Evolutionary conservation across 1,140 invertebrate genomes (phyloP), one percentile per base, ranked within the genome.

Genomic region (Eupeodes corollae): DNA sequence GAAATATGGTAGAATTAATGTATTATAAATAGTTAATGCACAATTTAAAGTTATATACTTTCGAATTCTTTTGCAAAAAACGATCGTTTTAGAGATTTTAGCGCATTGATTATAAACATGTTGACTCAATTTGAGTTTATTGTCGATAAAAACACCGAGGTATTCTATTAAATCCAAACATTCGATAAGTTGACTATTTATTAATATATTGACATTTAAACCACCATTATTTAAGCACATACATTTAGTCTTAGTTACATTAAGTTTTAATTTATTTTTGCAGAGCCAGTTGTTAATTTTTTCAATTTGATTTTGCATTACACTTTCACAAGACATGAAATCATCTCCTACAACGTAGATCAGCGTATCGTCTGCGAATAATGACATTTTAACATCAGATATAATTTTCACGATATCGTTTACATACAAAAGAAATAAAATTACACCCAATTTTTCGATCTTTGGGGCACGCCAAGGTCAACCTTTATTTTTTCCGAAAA

Each of bases 1-100:
- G 15, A 56, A 42, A n/a, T 56, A 50, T 11, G 48, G 47, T 11
- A 48, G 49, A 12, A 56, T 46, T 2, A 56, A 48, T 6, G 47
- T 32, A 12, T 54, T 50, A 32, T 54, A 56, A 1, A 56, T 15
- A 1, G 31, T 44, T 13, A 26, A 30, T 46, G 44, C 48, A 2
- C 30, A 38, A 14, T 49, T 39, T 26, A 26, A 8, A 5, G 47
- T 13, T 6, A 54, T 5, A 26, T 14, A 30, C 6, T 46, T 32
- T 13, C 46, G 41, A n/a, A 54, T 11, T 41, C 50, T 50, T 43
- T 48, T 51, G 9, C 51, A 42, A 31, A 52, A 47, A 15, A 18
- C 35, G 8, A 35, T 30, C 2, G n/a, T 18, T 26, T 21, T 39
- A 3, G 44, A 33, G 21, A 34, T 6, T 38, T 37, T 39, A 26